Evolutionary conservation across 2,113 vertebrate species (phyloP), one percentile per base, ranked within the genome.

Genomic region (Prunella fulvescens): DNA sequence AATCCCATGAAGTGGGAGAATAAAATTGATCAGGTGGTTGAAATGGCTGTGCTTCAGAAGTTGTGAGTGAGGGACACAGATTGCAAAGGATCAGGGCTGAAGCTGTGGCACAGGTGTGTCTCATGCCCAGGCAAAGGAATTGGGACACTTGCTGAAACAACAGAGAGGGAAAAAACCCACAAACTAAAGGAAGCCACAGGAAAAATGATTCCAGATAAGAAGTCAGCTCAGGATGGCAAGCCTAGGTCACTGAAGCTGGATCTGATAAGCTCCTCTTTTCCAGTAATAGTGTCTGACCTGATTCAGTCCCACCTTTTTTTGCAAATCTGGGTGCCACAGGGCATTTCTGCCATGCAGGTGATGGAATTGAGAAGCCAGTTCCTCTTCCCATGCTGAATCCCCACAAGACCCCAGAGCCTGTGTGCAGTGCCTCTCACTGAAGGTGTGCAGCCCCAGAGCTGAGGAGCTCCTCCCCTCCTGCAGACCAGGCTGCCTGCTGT

Each of bases 121-220:
- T 86, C 9, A 25, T 17, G 37, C 19, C 19, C 31, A n/a, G 31
- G 24, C 1, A 17, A 48, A 24, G 22, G 24, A n/a, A 57, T 0
- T 28, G 24, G 4, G 14, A 44, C 18, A n/a, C 12, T 20, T 45
- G 6, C 10, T 70, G 42, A 74, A 89, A 70, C 3, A 53, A 39
- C 23, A 66, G 40, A 67, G 7, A 25, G 5, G 1, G 15, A 20
- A 28, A 23, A 18, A 1, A 0, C 1, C 1, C 18, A 69, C 5
- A 39, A 85, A 47, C 23, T 16, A 33, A 71, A 50, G 28, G 35
- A 66, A 66, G 3, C 7, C 12, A 44, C 8, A 51, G n/a, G 10
- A 29, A 58, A 82, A 76, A 14, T 14, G 0, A 40, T 56, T 86
- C 48, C 35, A 67, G 53, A 10, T 29, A 45, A 10, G 13, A 84